A percentile compares a stretch with the other conserved stretches of the same genome.
Conservation (phyloP, 2,113 vertebrate genomes). For the Mus pahari region DNA sequence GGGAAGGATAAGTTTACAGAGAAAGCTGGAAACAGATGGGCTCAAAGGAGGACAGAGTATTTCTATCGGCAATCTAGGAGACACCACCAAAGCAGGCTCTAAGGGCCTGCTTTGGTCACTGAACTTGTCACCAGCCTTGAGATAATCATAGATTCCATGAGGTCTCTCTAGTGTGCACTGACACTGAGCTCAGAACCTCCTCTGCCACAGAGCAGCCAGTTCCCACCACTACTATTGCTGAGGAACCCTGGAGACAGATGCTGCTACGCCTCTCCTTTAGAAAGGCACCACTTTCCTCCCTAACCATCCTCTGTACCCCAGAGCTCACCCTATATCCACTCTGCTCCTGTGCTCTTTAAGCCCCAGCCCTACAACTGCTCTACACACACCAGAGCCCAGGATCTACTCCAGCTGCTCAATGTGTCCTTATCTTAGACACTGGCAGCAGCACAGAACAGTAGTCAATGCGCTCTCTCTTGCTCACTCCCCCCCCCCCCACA, state of each 20-base stretch:
- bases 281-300: neutral
- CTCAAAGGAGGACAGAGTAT: neutral
- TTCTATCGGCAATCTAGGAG: neutral
- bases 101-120: neutral
- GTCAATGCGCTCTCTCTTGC: neutral
- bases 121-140: neutral
- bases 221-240: neutral
- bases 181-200: neutral
- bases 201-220: neutral
- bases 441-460: neutral
- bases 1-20: neutral
- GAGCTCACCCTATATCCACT: neutral
- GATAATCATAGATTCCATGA: neutral
- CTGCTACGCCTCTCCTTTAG: neutral
- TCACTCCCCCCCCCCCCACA: neutral
- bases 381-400: neutral
- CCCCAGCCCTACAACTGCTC: neutral
- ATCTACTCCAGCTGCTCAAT: neutral
- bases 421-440: neutral
- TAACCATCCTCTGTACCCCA: neutral
- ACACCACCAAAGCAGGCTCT: neutral
- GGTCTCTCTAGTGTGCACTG: neutral
- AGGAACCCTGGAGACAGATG: neutral
- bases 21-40: neutral
- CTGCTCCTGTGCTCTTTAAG: neutral